Base-by-base conservation (phyloP, 2,113 vertebrate genomes). In the Brachirus orientalis region DNA sequence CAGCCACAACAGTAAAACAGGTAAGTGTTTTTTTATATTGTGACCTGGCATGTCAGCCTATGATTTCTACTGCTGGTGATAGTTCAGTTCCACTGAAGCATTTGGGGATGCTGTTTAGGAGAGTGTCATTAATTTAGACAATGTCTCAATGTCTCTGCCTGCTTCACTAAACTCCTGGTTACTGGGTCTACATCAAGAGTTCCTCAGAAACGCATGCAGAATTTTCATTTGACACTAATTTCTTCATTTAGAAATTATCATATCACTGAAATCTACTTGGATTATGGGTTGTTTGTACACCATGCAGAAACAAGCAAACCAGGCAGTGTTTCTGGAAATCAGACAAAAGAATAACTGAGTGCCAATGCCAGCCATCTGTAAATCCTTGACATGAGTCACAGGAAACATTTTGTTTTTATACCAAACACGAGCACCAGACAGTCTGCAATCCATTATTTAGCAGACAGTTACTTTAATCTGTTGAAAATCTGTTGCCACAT, bases 81-180 rank as follows among this genome's bases (percentile, higher is more conserved):
- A 16, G 58, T 59, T 75, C 48, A 43, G 73, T 52, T 74, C 72
- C 60, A 61, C 37, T 28, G 51, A 53, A 55, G 75, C 63, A 48
- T 80, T 57, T 72, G 67, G 43, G 73, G 51, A 77, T 53, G 62
- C 54, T 51, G 33, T 45, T 82, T 72, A 85, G 60, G 18, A 38
- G 14, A 47, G 43, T 67, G 45, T 50, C 45, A 41, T 59, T 33
- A 48, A 73, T 58, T 63, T 44, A 74, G 22, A 48, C 44, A 19
- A 41, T 62, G 33, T 53, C 45, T 61, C 53, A 22, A 6, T 54
- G 11, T 67, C 36, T 65, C n/a, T 18, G 22, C 17, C 54, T 33
- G 33, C 47, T 50, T 66, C 8, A 2, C 20, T 72, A 35, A 59
- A 60, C 28, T 17, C 17, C 13, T 52, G 17, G 11, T 44, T 28